Conservation (phyloP, 2,797 vertebrate genomes). For the Gallinago stenura region DNA sequence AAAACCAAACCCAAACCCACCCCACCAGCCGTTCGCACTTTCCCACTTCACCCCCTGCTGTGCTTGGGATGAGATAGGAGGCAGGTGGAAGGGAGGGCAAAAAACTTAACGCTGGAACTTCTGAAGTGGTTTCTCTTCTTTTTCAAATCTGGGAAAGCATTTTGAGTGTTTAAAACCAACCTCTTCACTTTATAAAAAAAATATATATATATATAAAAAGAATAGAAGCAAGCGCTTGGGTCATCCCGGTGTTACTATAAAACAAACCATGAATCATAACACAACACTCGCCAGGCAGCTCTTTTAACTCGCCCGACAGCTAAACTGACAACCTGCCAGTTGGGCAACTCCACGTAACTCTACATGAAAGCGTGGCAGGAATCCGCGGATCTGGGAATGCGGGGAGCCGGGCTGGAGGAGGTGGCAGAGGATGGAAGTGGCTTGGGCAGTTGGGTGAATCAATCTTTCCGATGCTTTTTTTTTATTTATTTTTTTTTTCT, state of each 20-base stretch:
- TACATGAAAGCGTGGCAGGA: background rate
- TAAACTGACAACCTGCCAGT: background rate
- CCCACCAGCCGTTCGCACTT: background rate
- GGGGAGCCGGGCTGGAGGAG: background rate
- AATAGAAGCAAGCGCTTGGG: background rate
- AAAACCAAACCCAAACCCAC: no score
- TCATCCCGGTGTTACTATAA: background rate
- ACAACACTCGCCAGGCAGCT: background rate
- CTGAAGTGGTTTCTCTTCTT: rapidly evolving
- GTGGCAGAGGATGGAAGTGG: background rate
- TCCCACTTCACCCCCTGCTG: background rate
- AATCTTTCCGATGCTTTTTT: background rate
- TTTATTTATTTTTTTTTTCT: background rate
- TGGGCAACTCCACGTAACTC: background rate
- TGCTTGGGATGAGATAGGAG: background rate
- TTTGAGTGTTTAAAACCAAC: background rate
- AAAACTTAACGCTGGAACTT: background rate
- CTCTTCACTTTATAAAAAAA: rapidly evolving
- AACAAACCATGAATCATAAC: background rate
- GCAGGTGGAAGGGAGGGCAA: background rate
- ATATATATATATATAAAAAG: no score
- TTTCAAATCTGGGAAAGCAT: background rate
- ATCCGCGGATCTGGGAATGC: background rate
- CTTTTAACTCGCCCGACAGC: background rate
- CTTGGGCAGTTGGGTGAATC: background rate